Percentiles rank a stretch among this genome's conserved stretches.
phyloP scores from a whole-genome alignment of 2,113 vertebrate species.

The Otis tarda region DNA sequence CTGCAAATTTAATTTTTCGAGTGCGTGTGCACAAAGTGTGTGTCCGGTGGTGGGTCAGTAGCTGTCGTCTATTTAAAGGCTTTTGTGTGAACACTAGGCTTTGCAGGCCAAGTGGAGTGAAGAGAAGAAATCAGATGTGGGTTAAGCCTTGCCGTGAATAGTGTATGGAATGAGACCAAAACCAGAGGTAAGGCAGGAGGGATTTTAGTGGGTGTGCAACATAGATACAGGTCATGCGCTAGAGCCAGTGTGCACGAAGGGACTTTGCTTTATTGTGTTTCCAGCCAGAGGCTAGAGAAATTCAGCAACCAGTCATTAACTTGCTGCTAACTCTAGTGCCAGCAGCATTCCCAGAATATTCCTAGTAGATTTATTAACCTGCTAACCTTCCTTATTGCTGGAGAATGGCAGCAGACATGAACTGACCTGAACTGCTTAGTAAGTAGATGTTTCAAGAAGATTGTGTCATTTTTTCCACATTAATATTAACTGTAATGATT shows the following conservation, averaged over 20 bases:
- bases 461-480: background rate
- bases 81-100: background rate
- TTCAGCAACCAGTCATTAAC: background rate
- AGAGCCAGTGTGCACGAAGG: background rate
- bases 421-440: background rate
- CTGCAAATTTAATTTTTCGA: background rate
- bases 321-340: background rate
- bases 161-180: background rate
- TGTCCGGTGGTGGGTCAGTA: no score
- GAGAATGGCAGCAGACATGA: background rate
- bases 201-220: background rate
- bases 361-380: background rate
- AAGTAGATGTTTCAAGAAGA: background rate
- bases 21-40: rapidly evolving
- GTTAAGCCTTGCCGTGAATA: background rate
- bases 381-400: background rate
- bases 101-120: background rate
- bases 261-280: background rate
- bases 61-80: background rate
- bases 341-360: background rate
- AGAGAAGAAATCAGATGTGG: background rate
- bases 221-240: background rate
- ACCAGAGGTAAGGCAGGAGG: background rate
- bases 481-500: background rate
- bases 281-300: background rate